phyloP scores from a whole-genome alignment of 2,888 invertebrate species.

The Ectobius pallidus region DNA sequence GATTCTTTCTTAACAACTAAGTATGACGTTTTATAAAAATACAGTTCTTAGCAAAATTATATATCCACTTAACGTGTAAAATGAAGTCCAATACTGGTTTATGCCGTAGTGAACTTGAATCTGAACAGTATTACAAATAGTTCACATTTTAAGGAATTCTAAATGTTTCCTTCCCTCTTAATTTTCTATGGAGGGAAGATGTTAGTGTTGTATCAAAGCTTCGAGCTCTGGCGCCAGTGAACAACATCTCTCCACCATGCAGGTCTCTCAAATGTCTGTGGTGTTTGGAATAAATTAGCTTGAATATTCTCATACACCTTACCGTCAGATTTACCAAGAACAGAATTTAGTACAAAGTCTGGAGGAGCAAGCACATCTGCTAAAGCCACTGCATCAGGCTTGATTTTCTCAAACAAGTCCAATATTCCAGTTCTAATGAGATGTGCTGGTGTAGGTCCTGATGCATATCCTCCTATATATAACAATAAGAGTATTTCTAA shows the following conservation, averaged over 20 bases:
- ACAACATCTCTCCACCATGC: slow-evolving; percentile 78
- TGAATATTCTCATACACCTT: slow-evolving; percentile 76
- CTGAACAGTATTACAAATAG: no score
- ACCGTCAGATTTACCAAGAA: slow-evolving; percentile 67
- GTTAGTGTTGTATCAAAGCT: slow-evolving; percentile 33
- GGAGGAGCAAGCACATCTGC: slow-evolving; percentile 68
- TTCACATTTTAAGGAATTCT: no score
- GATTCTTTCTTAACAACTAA: no score
- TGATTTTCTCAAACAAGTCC: slow-evolving; percentile 59
- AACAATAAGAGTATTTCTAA: no score
- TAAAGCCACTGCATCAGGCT: slow-evolving; percentile 64
- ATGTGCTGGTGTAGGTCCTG: slow-evolving; percentile 48
- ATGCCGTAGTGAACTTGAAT: no score
- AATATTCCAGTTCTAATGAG: slow-evolving; percentile 59
- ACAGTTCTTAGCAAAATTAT: no score
- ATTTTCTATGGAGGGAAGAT: no score
- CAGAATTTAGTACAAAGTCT: slow-evolving; percentile 68
- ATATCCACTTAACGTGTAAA: no score
- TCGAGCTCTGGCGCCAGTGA: slow-evolving; percentile 22
- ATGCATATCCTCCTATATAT: slow-evolving; percentile 47
- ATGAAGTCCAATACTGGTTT: no score
- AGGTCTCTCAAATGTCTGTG: slow-evolving; percentile 71
- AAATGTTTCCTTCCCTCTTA: no score
- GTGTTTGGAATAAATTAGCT: slow-evolving; percentile 65
- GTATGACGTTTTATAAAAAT: no score